Evolutionary conservation across 2,888 invertebrate species (phyloP).

Genomic region (Neuroscelio doddi): DNA sequence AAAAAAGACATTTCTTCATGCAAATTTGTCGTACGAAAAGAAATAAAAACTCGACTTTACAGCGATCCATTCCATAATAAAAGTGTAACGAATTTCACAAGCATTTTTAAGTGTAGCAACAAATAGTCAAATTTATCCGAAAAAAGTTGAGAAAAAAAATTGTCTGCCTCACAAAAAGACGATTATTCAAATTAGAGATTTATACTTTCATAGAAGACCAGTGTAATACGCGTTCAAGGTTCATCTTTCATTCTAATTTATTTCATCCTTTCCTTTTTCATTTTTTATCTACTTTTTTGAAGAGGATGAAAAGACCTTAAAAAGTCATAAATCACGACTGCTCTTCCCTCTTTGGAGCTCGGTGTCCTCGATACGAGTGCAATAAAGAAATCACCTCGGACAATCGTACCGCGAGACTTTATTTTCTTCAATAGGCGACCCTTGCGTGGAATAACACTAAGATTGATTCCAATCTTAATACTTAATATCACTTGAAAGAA

Average conservation of each 20-base stretch:
- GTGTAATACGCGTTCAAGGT: slow-evolving; percentile 42
- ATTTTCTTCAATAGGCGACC: slow-evolving; percentile 21
- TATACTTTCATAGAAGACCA: slow-evolving; percentile 32
- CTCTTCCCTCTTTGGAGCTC: slow-evolving; percentile 15
- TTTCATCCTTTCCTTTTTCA: slow-evolving; percentile 12
- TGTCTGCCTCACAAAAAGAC: slow-evolving; percentile 32
- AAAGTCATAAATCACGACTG: slow-evolving; percentile 37
- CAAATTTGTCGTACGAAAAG: too few species aligned
- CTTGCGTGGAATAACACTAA: slow-evolving; percentile 13
- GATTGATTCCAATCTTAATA: slow-evolving; percentile 43
- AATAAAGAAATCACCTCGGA: slow-evolving; percentile 22
- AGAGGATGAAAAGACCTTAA: slow-evolving; percentile 47
- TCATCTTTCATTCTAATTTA: slow-evolving; percentile 36
- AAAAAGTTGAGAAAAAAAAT: slow-evolving; percentile 29
- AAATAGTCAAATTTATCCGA: slow-evolving; percentile 25
- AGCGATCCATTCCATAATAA: background rate
- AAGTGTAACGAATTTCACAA: background rate
- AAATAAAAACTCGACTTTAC: too few species aligned
- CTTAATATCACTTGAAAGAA: slow-evolving; percentile 38
- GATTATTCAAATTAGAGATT: slow-evolving; percentile 47
- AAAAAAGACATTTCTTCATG: slow-evolving; percentile 12
- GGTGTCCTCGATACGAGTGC: slow-evolving; percentile 9
- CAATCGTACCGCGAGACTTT: slow-evolving; percentile 31
- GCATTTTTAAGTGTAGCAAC: slow-evolving; percentile 28
- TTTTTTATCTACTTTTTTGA: slow-evolving; percentile 26